phyloP scores from a whole-genome alignment of 2,113 vertebrate species.

The Tauraco erythrolophus region DNA sequence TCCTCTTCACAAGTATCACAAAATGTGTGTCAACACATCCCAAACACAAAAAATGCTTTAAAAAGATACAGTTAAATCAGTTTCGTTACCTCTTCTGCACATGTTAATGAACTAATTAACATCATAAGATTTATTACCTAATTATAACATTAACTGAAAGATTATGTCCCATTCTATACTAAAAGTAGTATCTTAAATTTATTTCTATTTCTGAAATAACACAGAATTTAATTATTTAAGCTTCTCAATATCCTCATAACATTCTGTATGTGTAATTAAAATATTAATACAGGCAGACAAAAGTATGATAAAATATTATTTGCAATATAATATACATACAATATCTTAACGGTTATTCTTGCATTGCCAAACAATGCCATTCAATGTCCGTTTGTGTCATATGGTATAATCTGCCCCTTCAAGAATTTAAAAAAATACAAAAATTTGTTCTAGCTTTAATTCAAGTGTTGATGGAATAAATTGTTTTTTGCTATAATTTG shows the following conservation, averaged over 20 bases:
- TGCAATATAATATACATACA: not conserved
- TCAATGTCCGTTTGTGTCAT: not conserved
- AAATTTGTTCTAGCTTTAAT: not conserved
- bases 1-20: not conserved
- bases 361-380: not conserved
- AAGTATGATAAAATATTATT: not conserved
- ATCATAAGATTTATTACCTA: not conserved
- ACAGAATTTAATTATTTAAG: not conserved
- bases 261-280: not conserved
- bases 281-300: not conserved
- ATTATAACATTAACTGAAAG: not conserved
- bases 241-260: not conserved
- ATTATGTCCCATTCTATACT: not conserved
- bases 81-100: not conserved
- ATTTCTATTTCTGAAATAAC: not conserved
- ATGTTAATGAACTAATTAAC: not conserved
- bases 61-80: not conserved
- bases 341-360: not conserved
- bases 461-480: not conserved
- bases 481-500: not conserved
- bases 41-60: not conserved
- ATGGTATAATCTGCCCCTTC: not conserved
- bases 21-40: not conserved
- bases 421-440: not conserved
- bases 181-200: not conserved